Evolutionary conservation across 2,113 vertebrate genomes (phyloP).

Genomic region (Psophia crepitans): DNA sequence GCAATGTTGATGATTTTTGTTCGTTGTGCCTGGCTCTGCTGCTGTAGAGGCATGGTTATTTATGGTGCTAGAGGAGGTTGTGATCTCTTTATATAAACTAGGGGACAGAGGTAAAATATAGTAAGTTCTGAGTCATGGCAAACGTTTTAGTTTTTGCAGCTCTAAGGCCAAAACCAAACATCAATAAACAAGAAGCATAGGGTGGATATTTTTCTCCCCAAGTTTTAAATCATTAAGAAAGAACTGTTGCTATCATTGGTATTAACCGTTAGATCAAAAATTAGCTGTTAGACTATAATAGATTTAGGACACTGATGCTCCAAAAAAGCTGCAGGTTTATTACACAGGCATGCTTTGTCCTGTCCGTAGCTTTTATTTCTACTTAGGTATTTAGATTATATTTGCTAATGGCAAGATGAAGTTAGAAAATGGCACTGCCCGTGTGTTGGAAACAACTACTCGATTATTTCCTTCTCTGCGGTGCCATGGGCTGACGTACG

Average conservation of each 20-base stretch:
- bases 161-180: background rate
- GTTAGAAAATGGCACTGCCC: background rate
- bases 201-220: background rate
- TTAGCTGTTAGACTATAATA: background rate
- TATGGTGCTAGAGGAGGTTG: constrained; percentile 4
- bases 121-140: background rate
- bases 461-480: background rate
- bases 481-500: background rate
- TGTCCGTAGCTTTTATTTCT: background rate
- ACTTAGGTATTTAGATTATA: background rate
- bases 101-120: background rate
- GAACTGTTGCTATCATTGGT: background rate
- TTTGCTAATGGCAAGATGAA: background rate
- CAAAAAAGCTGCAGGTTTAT: background rate
- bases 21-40: background rate
- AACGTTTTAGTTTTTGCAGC: background rate
- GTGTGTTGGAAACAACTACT: background rate
- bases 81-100: constrained; percentile 35
- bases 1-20: constrained; percentile 15
- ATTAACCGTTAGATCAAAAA: background rate
- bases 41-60: background rate
- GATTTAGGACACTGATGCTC: background rate
- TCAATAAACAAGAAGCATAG: background rate
- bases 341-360: background rate
- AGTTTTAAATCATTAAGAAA: background rate